These are phyloP conservation scores for Xylophagus ater DNA, from an alignment of 2,888 invertebrate species.

Conservation along the genomic window DNA sequence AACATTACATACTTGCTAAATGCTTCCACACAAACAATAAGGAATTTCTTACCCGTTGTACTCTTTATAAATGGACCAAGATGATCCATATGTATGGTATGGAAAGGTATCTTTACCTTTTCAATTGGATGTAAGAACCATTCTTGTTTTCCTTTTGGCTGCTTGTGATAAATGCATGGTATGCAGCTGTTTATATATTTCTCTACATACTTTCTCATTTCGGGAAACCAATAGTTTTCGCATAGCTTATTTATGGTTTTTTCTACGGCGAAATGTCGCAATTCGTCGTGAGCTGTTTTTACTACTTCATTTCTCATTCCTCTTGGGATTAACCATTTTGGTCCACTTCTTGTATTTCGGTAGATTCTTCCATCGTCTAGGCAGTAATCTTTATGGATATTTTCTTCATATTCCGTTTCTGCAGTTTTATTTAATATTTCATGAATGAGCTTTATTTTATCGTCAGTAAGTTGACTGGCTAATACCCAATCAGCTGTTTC, in stretches of 20 bases:
- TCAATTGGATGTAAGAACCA: conserved; percentile 22
- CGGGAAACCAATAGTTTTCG: conserved; percentile 33
- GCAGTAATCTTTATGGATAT: conserved; percentile 12
- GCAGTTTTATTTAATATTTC: neutral
- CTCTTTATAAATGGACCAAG: conserved; percentile 1
- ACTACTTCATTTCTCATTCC: conserved; percentile 10
- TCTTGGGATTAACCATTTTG: conserved; percentile 16
- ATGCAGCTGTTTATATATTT: conserved; percentile 26
- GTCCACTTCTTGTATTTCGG: conserved; percentile 9
- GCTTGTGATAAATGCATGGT: conserved; percentile 29
- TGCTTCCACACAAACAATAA: neutral
- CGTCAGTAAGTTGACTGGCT: neutral
- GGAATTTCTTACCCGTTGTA: neutral
- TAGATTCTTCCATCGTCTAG: conserved; percentile 13
- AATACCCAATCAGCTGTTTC: neutral
- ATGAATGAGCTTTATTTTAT: neutral
- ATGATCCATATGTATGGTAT: conserved; percentile 3
- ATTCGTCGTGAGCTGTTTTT: conserved; percentile 16
- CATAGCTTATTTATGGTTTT: conserved; percentile 22
- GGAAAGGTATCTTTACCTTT: neutral
- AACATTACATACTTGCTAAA: neutral
- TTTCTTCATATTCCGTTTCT: neutral
- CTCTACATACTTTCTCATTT: conserved; percentile 29
- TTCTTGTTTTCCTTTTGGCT: conserved; percentile 19
- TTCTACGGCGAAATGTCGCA: conserved; percentile 16